Evolutionary conservation across 1,140 invertebrate species (phyloP).

Genomic region (Temnothorax longispinosus): DNA sequence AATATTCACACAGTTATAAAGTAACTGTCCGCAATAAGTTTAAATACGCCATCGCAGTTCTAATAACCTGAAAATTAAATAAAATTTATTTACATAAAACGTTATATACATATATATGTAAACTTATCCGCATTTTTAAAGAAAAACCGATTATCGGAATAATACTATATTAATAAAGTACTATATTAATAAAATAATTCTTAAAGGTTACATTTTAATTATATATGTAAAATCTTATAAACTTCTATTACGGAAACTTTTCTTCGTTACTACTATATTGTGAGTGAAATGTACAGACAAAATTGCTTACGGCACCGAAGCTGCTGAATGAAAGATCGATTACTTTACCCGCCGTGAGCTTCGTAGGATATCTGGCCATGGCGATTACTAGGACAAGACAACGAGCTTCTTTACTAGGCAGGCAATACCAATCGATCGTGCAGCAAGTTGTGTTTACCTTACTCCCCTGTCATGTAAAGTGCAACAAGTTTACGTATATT

Average conservation of each 20-base stretch:
- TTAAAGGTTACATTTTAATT: not conserved
- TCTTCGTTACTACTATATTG: not conserved
- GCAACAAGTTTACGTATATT: not conserved
- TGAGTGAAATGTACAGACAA: not conserved
- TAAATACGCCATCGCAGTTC: constrained; percentile 38
- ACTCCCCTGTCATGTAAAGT: constrained; percentile 41
- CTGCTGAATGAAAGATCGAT: constrained; percentile 51
- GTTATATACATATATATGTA: not conserved
- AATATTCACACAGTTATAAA: not conserved
- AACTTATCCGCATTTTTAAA: not conserved
- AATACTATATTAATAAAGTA: not conserved
- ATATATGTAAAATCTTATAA: too few relatives aligned
- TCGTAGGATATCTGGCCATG: constrained; percentile 25
- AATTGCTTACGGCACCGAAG: constrained; percentile 49
- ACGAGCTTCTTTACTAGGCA: constrained; percentile 48
- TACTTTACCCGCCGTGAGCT: constrained; percentile 59
- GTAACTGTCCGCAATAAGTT: constrained; percentile 43
- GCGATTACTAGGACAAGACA: constrained; percentile 61
- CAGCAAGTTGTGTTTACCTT: constrained; percentile 59
- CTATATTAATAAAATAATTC: not conserved
- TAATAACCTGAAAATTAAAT: constrained; percentile 48
- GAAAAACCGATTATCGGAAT: not conserved
- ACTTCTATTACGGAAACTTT: not conserved
- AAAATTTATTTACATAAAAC: constrained; percentile 11
- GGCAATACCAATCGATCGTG: constrained; percentile 65